These are phyloP conservation scores for Myiopsitta monachus DNA, from an alignment of 2,113 vertebrate genomes.

Conservation along the genomic window DNA sequence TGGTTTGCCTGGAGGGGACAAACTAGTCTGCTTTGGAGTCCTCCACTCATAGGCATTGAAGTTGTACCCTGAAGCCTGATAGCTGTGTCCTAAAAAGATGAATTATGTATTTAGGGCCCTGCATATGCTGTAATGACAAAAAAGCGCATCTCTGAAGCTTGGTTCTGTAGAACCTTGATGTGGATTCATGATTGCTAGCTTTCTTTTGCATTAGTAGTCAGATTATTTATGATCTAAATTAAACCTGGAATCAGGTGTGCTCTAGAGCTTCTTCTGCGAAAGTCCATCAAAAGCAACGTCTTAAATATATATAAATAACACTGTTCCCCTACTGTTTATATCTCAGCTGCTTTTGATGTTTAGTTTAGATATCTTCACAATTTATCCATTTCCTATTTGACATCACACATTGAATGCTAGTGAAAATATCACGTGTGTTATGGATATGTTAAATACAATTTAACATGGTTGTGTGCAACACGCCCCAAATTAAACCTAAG, in stretches of 20 bases:
- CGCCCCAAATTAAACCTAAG: not conserved
- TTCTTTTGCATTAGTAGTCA: not conserved
- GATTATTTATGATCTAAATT: not conserved
- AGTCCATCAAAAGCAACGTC: not conserved
- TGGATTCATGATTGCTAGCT: not conserved
- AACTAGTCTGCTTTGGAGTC: conserved; percentile 84
- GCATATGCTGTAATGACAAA: not conserved
- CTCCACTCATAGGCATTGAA: conserved; percentile 93
- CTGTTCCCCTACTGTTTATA: not conserved
- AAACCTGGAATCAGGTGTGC: not conserved
- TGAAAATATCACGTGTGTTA: not conserved
- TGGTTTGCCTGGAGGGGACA: conserved; percentile 84
- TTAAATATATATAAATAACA: not conserved
- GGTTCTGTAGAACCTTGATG: not conserved
- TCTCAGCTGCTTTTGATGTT: not conserved
- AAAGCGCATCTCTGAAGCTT: not conserved
- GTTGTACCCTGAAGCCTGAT: conserved; percentile 88
- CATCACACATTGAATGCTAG: not conserved
- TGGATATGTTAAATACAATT: not conserved
- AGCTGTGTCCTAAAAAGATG: conserved; percentile 76
- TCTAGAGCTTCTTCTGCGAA: not conserved
- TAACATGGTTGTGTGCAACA: not conserved
- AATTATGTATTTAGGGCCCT: not conserved
- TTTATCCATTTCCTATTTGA: not conserved
- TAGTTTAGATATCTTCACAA: not conserved